A percentile compares a stretch with the other conserved stretches of the same genome.
phyloP scores from a whole-genome alignment of 2,113 vertebrate species.

The Tragelaphus scriptus region DNA sequence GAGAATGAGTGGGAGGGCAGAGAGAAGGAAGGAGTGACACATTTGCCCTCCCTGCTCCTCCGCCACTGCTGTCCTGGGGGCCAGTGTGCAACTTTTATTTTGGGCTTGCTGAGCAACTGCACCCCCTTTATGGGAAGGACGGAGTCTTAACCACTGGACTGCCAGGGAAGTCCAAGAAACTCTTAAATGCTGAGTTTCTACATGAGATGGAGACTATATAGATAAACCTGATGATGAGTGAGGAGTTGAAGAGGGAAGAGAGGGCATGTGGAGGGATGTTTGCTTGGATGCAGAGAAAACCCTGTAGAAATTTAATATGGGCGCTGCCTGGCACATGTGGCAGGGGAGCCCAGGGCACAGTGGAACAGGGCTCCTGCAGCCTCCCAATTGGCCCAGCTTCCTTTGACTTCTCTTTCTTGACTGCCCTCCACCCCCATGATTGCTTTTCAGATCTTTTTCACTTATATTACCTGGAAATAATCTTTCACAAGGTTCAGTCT shows the following conservation, averaged over 20 bases:
- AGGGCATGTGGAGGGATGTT: neutral
- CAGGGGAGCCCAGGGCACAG: neutral
- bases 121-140: neutral
- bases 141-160: neutral
- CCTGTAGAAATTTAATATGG: neutral
- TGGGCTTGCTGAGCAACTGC: neutral
- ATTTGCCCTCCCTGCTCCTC: accelerated
- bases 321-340: neutral
- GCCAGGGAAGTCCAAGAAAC: neutral
- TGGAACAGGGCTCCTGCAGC: neutral
- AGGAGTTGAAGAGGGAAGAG: neutral
- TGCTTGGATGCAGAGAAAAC: neutral
- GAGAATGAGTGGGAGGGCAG: accelerated
- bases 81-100: neutral
- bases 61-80: neutral
- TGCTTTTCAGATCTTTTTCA: neutral
- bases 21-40: neutral
- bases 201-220: neutral
- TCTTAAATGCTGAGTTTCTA: neutral
- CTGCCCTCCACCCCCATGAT: neutral
- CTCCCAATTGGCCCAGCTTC: neutral
- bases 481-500: neutral
- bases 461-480: neutral
- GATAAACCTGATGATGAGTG: neutral
- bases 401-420: neutral